Evolutionary conservation across 2,113 vertebrate species (phyloP).

Genomic region (Pygoscelis adeliae): DNA sequence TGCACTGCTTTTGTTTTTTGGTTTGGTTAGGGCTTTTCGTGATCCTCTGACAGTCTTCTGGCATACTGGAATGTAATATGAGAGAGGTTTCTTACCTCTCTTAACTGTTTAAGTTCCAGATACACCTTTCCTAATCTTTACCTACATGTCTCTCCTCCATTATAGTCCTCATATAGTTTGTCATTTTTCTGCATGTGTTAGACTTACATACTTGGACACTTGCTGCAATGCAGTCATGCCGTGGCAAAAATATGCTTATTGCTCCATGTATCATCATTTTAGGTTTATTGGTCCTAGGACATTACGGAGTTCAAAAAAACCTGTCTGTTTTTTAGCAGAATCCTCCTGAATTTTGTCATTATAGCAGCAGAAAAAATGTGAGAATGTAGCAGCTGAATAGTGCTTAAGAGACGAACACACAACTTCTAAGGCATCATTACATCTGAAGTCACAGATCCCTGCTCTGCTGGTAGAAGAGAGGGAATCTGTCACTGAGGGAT

Average conservation of each 20-base stretch:
- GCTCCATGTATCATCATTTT: neutral
- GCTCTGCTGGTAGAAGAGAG: neutral
- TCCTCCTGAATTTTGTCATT: neutral
- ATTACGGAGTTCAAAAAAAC: neutral
- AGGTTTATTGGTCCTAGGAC: neutral
- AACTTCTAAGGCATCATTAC: neutral
- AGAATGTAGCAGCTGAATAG: neutral
- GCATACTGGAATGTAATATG: neutral
- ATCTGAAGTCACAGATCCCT: neutral
- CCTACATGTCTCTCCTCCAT: neutral
- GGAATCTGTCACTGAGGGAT: neutral
- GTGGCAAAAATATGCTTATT: neutral
- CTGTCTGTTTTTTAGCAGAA: neutral
- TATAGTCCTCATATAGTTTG: neutral
- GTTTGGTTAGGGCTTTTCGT: neutral
- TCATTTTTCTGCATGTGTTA: neutral
- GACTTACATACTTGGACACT: neutral
- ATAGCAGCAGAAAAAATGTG: neutral
- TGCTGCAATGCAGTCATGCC: neutral
- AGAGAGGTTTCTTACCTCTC: neutral
- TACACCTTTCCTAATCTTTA: neutral
- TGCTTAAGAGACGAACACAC: neutral
- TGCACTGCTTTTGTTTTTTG: neutral
- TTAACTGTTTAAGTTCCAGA: neutral
- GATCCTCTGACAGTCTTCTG: neutral